These are phyloP conservation scores for Anser brachyrhynchus DNA, from an alignment of 2,113 vertebrate genomes.

Conservation along the genomic window DNA sequence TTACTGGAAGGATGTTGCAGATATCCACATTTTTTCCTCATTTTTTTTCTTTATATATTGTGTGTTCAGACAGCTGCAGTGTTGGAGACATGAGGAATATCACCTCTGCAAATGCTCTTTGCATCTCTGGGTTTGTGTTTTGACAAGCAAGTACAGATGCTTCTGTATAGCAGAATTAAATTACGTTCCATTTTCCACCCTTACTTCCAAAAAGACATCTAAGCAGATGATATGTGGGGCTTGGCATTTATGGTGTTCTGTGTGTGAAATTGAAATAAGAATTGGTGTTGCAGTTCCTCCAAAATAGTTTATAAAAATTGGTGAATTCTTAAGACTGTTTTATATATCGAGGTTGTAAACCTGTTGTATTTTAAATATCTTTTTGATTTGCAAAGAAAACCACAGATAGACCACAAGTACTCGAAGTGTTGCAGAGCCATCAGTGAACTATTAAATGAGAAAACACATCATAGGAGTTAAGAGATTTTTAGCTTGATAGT, in stretches of 20 bases:
- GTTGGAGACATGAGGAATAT: neutral
- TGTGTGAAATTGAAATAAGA: neutral
- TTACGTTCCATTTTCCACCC: neutral
- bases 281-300: neutral
- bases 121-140: neutral
- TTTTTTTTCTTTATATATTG: neutral
- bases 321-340: neutral
- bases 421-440: neutral
- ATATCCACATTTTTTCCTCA: neutral
- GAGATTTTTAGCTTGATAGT: constrained; percentile 28
- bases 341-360: neutral
- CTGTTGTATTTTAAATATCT: neutral
- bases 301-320: neutral
- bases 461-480: neutral
- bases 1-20: neutral
- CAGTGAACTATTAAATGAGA: neutral
- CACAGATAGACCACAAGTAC: neutral
- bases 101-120: neutral
- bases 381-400: neutral
- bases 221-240: neutral
- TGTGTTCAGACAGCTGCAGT: neutral
- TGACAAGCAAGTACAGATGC: neutral
- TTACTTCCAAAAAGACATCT: neutral
- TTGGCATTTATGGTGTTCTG: neutral
- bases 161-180: neutral